Conservation (phyloP, 2,113 vertebrate species). For the Spizaetus ornatus region DNA sequence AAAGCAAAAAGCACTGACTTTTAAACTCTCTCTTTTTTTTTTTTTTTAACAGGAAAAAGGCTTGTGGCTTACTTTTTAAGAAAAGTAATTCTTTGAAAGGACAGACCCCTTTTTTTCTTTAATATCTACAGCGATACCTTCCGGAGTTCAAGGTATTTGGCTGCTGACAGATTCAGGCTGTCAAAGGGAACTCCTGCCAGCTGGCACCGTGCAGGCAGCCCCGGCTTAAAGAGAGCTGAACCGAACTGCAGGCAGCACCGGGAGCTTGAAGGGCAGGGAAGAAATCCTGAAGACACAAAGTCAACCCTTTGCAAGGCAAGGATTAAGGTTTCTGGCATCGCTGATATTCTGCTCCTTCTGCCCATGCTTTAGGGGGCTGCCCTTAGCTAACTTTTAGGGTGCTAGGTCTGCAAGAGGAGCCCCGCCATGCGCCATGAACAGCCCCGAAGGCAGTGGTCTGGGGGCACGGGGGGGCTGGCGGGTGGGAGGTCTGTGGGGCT, state of each 20-base stretch:
- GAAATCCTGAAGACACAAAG: not conserved
- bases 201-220: not conserved
- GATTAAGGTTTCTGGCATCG: fast-evolving
- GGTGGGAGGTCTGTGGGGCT: not conserved
- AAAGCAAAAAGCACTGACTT: not conserved
- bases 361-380: not conserved
- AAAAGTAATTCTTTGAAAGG: not conserved
- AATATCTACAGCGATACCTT: not conserved
- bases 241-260: not conserved
- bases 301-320: not conserved
- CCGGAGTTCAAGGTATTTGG: not conserved
- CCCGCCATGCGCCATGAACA: no score
- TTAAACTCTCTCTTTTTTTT: not conserved
- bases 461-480: fast-evolving
- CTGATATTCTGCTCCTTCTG: not conserved
- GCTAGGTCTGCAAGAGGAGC: not conserved
- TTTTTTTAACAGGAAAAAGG: not conserved
- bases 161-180: not conserved
- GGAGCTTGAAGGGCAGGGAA: not conserved
- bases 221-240: not conserved
- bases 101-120: not conserved
- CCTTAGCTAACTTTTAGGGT: not conserved
- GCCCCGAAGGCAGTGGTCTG: not conserved
- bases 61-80: not conserved
- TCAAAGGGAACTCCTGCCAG: not conserved